A percentile compares a stretch with the other conserved stretches of the same genome.
phyloP scores from a whole-genome alignment of 2,888 invertebrate species.

The Drosophila paracracens region DNA sequence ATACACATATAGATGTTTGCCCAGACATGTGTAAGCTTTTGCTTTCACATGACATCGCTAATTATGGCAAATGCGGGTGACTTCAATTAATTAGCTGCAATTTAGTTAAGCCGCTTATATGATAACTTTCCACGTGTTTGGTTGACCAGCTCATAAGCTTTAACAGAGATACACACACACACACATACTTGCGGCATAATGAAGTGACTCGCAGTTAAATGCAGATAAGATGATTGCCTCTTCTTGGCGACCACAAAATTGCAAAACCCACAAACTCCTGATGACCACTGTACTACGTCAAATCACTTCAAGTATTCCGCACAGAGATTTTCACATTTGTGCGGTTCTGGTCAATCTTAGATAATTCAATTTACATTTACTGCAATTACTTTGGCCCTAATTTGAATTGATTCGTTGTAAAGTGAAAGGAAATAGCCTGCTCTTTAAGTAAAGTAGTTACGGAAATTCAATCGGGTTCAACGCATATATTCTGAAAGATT shows the following conservation, averaged over 20 bases:
- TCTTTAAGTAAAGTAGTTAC: neutral
- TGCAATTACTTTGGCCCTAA: neutral
- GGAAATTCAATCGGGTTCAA: neutral
- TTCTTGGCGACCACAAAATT: conserved; percentile 48
- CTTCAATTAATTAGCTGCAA: conserved; percentile 72
- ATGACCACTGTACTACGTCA: conserved; percentile 39
- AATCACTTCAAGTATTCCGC: conserved; percentile 22
- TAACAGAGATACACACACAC: conserved; percentile 27
- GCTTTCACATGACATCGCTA: conserved; percentile 51
- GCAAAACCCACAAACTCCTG: conserved; percentile 39
- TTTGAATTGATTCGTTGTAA: neutral
- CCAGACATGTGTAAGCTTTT: conserved; percentile 36
- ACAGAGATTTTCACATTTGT: conserved; percentile 10
- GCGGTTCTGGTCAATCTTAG: conserved; percentile 6
- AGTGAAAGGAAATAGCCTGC: neutral
- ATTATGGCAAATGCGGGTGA: conserved; percentile 59
- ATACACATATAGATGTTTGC: neutral
- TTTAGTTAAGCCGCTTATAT: conserved; percentile 69
- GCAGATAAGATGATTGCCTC: conserved; percentile 59
- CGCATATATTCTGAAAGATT: neutral
- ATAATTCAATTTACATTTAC: conserved; percentile 30
- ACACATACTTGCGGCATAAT: conserved; percentile 39
- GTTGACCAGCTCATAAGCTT: conserved; percentile 46
- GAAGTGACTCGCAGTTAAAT: conserved; percentile 41
- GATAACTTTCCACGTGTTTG: conserved; percentile 56